Base-by-base conservation (phyloP, 2,888 invertebrate species). In the Nomada goodeniana region DNA sequence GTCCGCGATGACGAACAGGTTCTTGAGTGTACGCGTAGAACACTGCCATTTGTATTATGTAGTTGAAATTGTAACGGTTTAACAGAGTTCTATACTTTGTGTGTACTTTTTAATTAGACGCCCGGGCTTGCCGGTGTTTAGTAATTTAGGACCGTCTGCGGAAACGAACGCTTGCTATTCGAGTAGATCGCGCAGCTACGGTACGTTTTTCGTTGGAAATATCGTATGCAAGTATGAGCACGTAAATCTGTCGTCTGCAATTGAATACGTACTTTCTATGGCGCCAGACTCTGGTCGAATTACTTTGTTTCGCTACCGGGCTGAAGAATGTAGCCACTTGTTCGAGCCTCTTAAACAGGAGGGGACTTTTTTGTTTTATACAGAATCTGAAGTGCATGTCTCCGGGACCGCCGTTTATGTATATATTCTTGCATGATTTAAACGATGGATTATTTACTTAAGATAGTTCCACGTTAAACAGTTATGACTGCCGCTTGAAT, bases 261-360 rank as follows among this genome's bases (percentile, higher is more conserved):
- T 44, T 18, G 77, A 20, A 67, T 44, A 36, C 7, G 36, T 7
- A 71, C 70, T 36, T 64, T 61, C 55, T 42, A 52, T 42, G 50
- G 78, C 26, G 20, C 55, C 65, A 63, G 60, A 36, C 36, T 53
- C 53, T n/a, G 60, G 65, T 57, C 44, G 47, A 59, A 55, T 20
- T 65, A 71, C 65, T 77, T 71, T 70, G 50, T 77, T 60, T 55
- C 71, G 42, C 36, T 55, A 47, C 72, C 61, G 52, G 61, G 68
- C 67, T 29, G 67, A 72, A 80, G 80, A 80, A 80, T 80, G 78
- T 72, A 67, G 67, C 80, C 79, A 80, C 80, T 80, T 80, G 80
- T 80, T 68, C 80, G 72, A 68, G n/a, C 63, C 80, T 63, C 80
- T 80, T 78, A 78, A 65, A 53, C 23, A 13, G 80, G 29, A 72